Percentiles rank a stretch among this genome's conserved stretches.
Conservation (phyloP, 2,113 vertebrate species). For the Aramus guarauna region DNA sequence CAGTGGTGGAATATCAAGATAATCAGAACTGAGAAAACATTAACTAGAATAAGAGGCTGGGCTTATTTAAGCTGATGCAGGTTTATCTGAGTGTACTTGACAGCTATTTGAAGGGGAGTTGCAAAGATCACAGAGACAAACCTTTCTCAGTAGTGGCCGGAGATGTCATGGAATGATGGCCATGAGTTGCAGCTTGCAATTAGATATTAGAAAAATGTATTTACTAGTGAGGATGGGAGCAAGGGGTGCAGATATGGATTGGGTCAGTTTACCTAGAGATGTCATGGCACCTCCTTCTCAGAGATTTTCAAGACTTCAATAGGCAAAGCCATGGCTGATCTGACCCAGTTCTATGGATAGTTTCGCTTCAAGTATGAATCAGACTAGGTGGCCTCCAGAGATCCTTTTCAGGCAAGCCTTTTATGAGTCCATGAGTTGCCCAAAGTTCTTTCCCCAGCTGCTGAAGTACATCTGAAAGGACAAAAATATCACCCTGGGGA, state of each 20-base stretch:
- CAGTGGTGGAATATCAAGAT: not conserved
- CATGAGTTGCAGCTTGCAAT: not conserved
- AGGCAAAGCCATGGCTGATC: not conserved
- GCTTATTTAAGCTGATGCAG: not conserved
- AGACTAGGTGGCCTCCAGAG: not conserved
- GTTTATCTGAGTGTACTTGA: not conserved
- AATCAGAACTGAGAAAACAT: not conserved
- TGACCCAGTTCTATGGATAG: not conserved
- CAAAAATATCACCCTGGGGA: not conserved
- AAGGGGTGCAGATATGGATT: not conserved
- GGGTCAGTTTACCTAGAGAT: not conserved
- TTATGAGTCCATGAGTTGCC: not conserved
- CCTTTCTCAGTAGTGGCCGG: not conserved
- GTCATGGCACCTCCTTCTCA: not conserved
- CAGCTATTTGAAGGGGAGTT: not conserved
- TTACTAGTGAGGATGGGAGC: not conserved
- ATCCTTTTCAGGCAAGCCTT: not conserved
- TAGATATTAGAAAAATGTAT: not conserved
- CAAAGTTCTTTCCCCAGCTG: not conserved
- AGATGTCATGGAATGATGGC: accelerated
- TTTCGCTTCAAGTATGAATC: not conserved
- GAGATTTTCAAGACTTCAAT: not conserved
- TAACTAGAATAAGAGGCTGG: not conserved
- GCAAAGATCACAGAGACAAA: not conserved
- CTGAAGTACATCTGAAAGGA: not conserved